These are phyloP conservation scores for Drosophila kanapiae DNA, from an alignment of 1,140 invertebrate species.

Conservation along the genomic window DNA sequence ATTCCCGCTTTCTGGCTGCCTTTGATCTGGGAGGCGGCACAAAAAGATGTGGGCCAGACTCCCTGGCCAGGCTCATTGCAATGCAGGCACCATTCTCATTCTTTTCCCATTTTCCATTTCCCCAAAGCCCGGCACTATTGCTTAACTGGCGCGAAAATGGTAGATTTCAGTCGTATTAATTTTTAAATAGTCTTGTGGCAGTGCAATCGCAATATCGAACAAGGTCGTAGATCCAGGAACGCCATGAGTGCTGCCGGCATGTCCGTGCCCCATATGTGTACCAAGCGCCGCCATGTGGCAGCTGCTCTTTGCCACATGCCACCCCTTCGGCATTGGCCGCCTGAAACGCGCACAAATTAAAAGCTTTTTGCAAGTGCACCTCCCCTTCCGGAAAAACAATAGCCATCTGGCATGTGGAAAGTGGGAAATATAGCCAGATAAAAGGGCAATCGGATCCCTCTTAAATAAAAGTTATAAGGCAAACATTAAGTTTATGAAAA, in stretches of 20 bases:
- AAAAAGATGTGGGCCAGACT: constrained; percentile 25
- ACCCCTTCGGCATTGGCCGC: neutral
- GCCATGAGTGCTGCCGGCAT: constrained; percentile 1
- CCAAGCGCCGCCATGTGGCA: constrained; percentile 31
- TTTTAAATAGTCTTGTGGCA: constrained; percentile 70
- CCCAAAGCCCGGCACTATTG: neutral
- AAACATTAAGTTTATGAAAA: neutral
- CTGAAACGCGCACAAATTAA: constrained; percentile 61
- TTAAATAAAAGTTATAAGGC: constrained; percentile 16
- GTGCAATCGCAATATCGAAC: constrained; percentile 36
- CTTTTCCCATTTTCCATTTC: neutral
- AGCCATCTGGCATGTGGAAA: constrained; percentile 1
- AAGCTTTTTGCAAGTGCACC: constrained; percentile 59
- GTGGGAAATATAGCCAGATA: constrained; percentile 11
- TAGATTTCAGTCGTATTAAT: constrained; percentile 64
- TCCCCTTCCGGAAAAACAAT: constrained; percentile 25
- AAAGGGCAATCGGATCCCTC: constrained; percentile 9
- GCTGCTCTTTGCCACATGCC: constrained; percentile 22
- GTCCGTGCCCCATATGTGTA: constrained; percentile 34
- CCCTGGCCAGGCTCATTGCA: constrained; percentile 30
- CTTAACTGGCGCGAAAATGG: constrained; percentile 70
- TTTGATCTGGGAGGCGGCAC: constrained; percentile 54
- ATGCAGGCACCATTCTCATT: constrained; percentile 23
- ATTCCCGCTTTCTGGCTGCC: constrained; percentile 12
- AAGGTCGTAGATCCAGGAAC: neutral